Evolutionary conservation across 2,113 vertebrate species (phyloP).

Genomic region (Rynchops niger): DNA sequence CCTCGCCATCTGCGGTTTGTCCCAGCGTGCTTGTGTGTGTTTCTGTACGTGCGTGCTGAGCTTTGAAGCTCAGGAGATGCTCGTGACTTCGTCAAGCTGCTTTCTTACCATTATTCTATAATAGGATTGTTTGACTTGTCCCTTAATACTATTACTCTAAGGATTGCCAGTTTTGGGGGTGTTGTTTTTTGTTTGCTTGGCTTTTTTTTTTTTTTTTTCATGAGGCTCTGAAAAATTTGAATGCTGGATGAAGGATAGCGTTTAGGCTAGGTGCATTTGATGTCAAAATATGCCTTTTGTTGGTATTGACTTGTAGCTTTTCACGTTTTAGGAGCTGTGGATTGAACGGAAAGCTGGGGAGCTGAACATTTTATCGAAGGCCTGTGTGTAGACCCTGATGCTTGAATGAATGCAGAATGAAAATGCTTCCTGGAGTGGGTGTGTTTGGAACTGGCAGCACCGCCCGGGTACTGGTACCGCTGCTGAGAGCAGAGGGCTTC

Average conservation of each 20-base stretch:
- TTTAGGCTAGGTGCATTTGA: not conserved
- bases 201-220: not conserved
- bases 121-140: not conserved
- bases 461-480: slow-evolving; percentile 87
- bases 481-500: slow-evolving; percentile 93
- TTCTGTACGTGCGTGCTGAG: not conserved
- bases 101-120: not conserved
- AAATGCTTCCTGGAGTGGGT: slow-evolving; percentile 94
- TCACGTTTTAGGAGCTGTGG: slow-evolving; percentile 51
- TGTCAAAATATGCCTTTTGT: not conserved
- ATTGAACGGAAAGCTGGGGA: not conserved
- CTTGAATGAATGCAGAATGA: slow-evolving; percentile 63
- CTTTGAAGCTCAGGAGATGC: not conserved
- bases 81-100: not conserved
- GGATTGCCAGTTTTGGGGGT: not conserved
- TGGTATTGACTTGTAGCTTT: not conserved
- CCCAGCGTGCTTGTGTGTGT: accelerated
- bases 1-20: not conserved
- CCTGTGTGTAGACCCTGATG: not conserved
- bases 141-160: not conserved
- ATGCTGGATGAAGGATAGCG: accelerated
- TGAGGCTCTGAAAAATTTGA: not conserved
- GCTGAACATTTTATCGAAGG: not conserved
- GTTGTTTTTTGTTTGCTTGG: not conserved
- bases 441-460: slow-evolving; percentile 97